Evolutionary conservation across 1,140 invertebrate species (phyloP).

Genomic region (Caligus rogercresseyi): DNA sequence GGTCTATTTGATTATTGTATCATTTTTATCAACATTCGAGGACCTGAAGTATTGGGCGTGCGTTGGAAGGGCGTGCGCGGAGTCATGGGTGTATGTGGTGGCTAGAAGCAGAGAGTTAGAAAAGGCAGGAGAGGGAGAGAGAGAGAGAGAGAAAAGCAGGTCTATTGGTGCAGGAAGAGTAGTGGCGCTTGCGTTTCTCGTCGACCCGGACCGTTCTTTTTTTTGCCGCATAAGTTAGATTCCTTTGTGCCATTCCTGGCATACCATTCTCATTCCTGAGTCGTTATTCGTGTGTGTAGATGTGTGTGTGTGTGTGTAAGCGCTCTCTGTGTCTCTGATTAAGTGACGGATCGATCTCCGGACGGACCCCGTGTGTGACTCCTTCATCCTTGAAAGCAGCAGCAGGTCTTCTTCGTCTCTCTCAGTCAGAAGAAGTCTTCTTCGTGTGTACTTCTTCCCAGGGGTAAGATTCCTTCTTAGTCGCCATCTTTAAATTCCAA

Average conservation of each 20-base stretch:
- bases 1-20: not conserved
- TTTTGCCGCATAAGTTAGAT: not conserved
- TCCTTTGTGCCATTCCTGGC: not conserved
- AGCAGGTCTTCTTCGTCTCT: too few species aligned
- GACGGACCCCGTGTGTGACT: not conserved
- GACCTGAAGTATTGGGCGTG: too few species aligned
- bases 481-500: constrained; percentile 7
- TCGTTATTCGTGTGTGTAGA: constrained; percentile 21
- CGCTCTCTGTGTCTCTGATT: not conserved
- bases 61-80: not conserved
- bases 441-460: not conserved
- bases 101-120: too few species aligned
- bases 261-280: not conserved
- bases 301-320: constrained; percentile 15
- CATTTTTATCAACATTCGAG: too few species aligned
- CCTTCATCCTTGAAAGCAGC: too few species aligned
- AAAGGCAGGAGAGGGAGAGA: not conserved
- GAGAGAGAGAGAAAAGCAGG: too few species aligned
- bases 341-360: not conserved
- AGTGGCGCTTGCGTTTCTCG: not conserved
- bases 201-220: not conserved
- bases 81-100: not conserved
- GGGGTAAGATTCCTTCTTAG: constrained; percentile 4
- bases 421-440: too few species aligned
- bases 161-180: too few species aligned